These are phyloP conservation scores for Hemicrepidius hirtus DNA, from an alignment of 2,888 invertebrate genomes.

Conservation along the genomic window DNA sequence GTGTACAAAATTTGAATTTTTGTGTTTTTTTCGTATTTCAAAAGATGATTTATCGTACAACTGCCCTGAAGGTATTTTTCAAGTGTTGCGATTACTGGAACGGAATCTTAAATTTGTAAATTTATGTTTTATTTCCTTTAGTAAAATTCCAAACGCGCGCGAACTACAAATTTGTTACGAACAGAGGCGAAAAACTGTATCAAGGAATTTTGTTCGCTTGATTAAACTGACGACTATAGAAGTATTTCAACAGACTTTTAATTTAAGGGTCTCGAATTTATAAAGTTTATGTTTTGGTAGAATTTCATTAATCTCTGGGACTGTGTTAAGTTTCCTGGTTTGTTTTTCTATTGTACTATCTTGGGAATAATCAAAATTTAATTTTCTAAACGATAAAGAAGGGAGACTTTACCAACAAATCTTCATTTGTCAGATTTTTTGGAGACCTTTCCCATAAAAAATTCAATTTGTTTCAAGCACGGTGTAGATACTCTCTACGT, in stretches of 20 bases:
- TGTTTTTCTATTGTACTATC: slow-evolving; percentile 12
- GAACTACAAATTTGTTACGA: slow-evolving; percentile 21
- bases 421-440: slow-evolving; percentile 33
- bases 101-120: slow-evolving; percentile 10
- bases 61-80: background rate
- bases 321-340: slow-evolving; percentile 6
- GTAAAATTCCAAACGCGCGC: background rate
- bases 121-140: background rate
- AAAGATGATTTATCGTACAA: background rate
- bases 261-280: background rate
- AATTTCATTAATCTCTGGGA: slow-evolving; percentile 13
- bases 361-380: slow-evolving; percentile 7
- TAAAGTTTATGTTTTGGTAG: slow-evolving; percentile 12
- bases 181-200: slow-evolving; percentile 25
- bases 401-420: slow-evolving; percentile 10
- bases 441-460: slow-evolving; percentile 20
- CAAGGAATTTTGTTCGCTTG: slow-evolving; percentile 15
- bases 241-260: background rate
- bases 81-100: background rate
- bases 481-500: background rate
- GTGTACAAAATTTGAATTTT: no score
- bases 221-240: slow-evolving; percentile 24
- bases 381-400: background rate
- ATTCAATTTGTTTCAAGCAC: slow-evolving; percentile 6
- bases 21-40: no score